Evolutionary conservation across 2,113 vertebrate genomes (phyloP), one percentile per base, ranked within the genome.

Genomic region (Psettodes erumei): DNA sequence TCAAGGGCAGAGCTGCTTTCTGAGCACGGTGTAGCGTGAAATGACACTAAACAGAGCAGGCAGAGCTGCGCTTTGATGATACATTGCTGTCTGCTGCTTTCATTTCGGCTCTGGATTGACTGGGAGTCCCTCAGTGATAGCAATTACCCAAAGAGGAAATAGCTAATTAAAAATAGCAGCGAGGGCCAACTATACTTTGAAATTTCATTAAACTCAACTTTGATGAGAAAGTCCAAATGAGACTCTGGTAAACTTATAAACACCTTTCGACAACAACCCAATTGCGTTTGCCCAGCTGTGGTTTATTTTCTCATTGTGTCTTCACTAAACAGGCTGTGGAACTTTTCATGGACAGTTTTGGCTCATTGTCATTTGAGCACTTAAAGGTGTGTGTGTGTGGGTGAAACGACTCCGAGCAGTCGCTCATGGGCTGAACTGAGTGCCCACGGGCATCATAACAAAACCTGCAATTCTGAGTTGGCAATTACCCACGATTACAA

Each of bases 31-130:
- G 71, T 66, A 83, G 82, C 50, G 70, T 86, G 85, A 87, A 86
- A 83, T 71, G 81, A 81, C 80, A 79, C 71, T 81, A 83, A 89
- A 79, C 71, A 77, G 56, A 65, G 71, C 42, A 23, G 71, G 53
- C 81, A 82, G 65, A 64, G n/a, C 77, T 82, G 77, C 28, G 64
- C 81, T 88, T 79, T 88, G 83, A 88, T 86, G 89, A 86, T 77
- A 85, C 77, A 75, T 61, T 62, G 67, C 58, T 40, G 69, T 85
- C 75, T 71, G 40, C 56, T 67, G 48, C 72, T 73, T 90, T 74
- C 50, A 81, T 81, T 66, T 47, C 33, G 74, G 76, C 62, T 58
- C 6, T 37, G 48, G 69, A 73, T 66, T 79, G 76, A 88, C 80
- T 78, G 56, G 30, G 32, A 70, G 60, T 83, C 72, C 54, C 62